phyloP scores from a whole-genome alignment of 1,140 invertebrate genomes.

The Drosophila setifemur region DNA sequence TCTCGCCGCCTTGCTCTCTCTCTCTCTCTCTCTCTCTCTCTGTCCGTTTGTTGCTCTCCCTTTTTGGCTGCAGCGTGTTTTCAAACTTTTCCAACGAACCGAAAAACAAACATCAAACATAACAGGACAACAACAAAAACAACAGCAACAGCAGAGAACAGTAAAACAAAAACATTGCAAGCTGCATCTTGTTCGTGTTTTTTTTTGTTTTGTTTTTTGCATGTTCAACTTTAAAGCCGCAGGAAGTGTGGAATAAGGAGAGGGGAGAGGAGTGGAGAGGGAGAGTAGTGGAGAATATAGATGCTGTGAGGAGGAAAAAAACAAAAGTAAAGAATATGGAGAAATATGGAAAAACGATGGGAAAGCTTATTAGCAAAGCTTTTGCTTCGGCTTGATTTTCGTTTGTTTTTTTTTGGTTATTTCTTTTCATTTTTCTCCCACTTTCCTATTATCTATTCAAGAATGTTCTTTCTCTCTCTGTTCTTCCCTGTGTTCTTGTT shows the following conservation, averaged over 20 bases:
- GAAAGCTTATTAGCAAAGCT: constrained; percentile 13
- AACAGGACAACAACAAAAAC: not conserved
- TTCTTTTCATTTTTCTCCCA: not conserved
- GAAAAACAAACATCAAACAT: not conserved
- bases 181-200: constrained; percentile 53
- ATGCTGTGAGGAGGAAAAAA: not conserved
- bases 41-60: not conserved
- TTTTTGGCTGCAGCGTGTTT: constrained; percentile 21
- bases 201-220: no score
- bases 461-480: not conserved
- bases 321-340: not conserved
- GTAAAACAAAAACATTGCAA: constrained; percentile 17
- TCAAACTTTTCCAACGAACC: constrained; percentile 29
- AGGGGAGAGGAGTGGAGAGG: not conserved
- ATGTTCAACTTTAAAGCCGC: no score
- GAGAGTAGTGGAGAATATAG: not conserved
- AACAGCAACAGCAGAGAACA: constrained; percentile 1
- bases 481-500: constrained; percentile 1
- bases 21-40: not conserved
- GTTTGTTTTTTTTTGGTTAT: not conserved
- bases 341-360: not conserved
- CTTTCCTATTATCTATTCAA: not conserved
- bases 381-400: constrained; percentile 1
- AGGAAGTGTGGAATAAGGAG: no score
- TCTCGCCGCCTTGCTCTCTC: not conserved